phyloP scores from a whole-genome alignment of 2,888 invertebrate genomes.

The Lepidochrysops patricia region DNA sequence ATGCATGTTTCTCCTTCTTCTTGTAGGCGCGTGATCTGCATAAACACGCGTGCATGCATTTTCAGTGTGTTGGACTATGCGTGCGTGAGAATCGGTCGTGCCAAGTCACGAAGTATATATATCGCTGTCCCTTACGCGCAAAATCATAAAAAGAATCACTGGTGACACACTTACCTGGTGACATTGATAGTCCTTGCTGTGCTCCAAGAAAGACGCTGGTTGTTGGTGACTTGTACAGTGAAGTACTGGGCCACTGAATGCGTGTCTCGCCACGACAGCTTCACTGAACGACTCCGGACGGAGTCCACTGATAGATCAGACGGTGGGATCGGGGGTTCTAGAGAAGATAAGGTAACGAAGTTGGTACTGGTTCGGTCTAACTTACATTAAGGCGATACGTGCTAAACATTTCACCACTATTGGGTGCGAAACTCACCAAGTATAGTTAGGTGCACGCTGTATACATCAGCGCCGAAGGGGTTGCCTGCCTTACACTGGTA shows the following conservation, averaged over 20 bases:
- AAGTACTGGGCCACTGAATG: constrained; percentile 60
- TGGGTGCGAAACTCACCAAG: constrained; percentile 43
- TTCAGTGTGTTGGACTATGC: too few relatives aligned
- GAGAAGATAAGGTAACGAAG: too few relatives aligned
- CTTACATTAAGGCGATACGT: too few relatives aligned
- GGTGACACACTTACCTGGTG: constrained; percentile 44
- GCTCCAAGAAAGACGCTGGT: constrained; percentile 54
- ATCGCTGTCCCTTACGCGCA: too few relatives aligned
- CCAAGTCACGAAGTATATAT: too few relatives aligned
- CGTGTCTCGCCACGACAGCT: constrained; percentile 62
- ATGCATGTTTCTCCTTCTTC: too few relatives aligned
- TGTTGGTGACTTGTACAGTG: constrained; percentile 53
- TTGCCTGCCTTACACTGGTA: constrained; percentile 68
- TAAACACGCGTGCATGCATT: too few relatives aligned
- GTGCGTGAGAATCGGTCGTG: too few relatives aligned
- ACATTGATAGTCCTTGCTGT: constrained; percentile 56
- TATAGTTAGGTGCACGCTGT: constrained; percentile 55
- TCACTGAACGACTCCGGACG: constrained; percentile 57
- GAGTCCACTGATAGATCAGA: constrained; percentile 62
- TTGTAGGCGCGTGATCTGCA: too few relatives aligned
- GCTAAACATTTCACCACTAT: too few relatives aligned
- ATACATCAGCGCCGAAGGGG: constrained; percentile 62
- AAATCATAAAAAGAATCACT: too few relatives aligned
- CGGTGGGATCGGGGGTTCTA: constrained; percentile 64
- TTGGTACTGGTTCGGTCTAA: too few relatives aligned